A percentile compares a stretch with the other conserved stretches of the same genome.
Conservation (phyloP, 2,888 invertebrate genomes). For the Caradrina clavipalpis region DNA sequence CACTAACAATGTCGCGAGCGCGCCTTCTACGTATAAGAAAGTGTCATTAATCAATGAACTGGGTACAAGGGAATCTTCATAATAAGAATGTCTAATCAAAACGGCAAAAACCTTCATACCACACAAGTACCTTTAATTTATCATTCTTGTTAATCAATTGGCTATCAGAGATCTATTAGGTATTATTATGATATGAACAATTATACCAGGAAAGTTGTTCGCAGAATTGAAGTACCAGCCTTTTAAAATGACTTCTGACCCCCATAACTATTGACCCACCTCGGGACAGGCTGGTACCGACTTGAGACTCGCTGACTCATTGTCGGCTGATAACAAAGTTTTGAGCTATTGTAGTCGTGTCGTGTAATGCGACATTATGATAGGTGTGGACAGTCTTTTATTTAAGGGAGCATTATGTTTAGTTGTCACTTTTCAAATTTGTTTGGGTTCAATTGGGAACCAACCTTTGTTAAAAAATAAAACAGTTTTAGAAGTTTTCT, state of each 20-base stretch:
- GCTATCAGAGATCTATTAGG: slow-evolving; percentile 80
- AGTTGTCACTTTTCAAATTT: slow-evolving; percentile 3
- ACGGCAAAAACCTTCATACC: slow-evolving; percentile 70
- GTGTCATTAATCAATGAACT: slow-evolving; percentile 79
- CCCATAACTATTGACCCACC: slow-evolving; percentile 47
- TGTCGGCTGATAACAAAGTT: slow-evolving; percentile 23
- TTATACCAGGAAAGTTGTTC: slow-evolving; percentile 73
- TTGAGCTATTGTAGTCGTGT: slow-evolving; percentile 23
- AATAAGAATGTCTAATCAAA: slow-evolving; percentile 74
- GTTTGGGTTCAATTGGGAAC: not conserved
- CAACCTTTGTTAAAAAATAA: too few relatives aligned
- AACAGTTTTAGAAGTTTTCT: too few relatives aligned
- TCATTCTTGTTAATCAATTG: slow-evolving; percentile 80
- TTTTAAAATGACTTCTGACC: slow-evolving; percentile 69
- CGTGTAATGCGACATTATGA: slow-evolving; percentile 17
- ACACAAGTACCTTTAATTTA: slow-evolving; percentile 74
- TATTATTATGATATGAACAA: slow-evolving; percentile 78
- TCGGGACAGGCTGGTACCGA: slow-evolving; percentile 15
- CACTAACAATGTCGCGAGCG: slow-evolving; percentile 34
- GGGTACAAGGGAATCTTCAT: slow-evolving; percentile 56
- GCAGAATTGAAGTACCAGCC: slow-evolving; percentile 37
- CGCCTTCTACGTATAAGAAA: slow-evolving; percentile 57
- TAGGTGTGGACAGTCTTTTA: slow-evolving; percentile 39
- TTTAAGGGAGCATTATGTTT: slow-evolving; percentile 13
- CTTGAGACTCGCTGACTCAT: slow-evolving; percentile 56